Evolutionary conservation across 92 coral and sea anemone genomes (phyloP), one percentile per base, ranked within the genome.

Genomic region (Zoanthus gigantus): DNA sequence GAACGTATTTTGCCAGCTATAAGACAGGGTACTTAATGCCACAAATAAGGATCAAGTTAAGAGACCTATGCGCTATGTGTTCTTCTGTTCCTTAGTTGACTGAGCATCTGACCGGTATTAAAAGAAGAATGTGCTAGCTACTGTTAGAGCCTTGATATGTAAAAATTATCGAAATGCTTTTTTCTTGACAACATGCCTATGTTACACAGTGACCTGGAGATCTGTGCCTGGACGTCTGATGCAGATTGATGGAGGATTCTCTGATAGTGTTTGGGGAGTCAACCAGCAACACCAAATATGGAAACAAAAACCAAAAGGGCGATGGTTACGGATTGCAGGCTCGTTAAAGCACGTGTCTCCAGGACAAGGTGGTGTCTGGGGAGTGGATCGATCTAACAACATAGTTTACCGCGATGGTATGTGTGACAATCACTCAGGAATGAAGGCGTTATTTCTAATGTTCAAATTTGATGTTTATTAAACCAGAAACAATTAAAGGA

Each of bases 361-460:
- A 0, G 91, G 91, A 16, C 72, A 81, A 81, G 87, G 75, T 3
- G 91, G 91, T 8, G 87, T 88, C 13, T 88, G 91, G 91, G 91
- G 91, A 2, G 82, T 88, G 2, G 82, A 88, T 56, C 82, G 72
- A 14, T 69, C 58, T 12, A 45, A 88, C 52, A 13, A 60, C 50
- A 81, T 88, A 31, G 71, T 9, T 12, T 88, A 81, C 57, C 78
- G 80, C 9, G 14, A 30, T 6, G 87, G 46, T 61, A 61, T 29
- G 54, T 31, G 42, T 37, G 42, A 37, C 4, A 37, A 37, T 69
- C 15, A 69, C 13, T 17, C 53, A 72, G 37, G 15, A 12, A 15
- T 44, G 0, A 11, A 37, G 32, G n/a, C 29, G 69, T 16, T 63
- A 16, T 13, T 23, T 63, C 8, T 63, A 13, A 17, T 13, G 1